Conservation (phyloP, 1,140 invertebrate species). For the Sarcophaga peregrina region DNA sequence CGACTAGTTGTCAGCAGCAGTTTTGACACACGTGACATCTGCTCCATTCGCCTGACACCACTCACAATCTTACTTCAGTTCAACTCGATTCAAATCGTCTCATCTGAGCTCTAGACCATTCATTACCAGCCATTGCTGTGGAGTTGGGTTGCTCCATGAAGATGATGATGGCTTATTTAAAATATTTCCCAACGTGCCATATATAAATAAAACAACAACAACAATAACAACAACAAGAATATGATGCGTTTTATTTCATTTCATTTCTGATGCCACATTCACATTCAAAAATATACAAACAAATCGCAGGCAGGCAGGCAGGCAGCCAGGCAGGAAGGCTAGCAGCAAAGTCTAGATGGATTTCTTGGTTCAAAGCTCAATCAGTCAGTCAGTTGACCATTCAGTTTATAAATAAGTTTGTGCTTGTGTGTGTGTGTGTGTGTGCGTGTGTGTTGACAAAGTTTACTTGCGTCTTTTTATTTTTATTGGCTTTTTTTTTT, state of each 20-base stretch:
- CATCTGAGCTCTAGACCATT: too few relatives aligned
- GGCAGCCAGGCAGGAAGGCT: too few relatives aligned
- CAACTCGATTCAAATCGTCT: slow-evolving; percentile 13
- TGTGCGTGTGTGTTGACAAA: not conserved
- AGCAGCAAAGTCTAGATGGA: too few relatives aligned
- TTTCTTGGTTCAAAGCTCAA: slow-evolving; percentile 27
- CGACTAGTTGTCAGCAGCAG: slow-evolving; percentile 41
- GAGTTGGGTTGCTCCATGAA: slow-evolving; percentile 32
- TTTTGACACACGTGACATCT: slow-evolving; percentile 48
- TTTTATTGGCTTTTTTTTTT: not conserved
- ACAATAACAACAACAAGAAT: too few relatives aligned
- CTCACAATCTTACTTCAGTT: slow-evolving; percentile 28
- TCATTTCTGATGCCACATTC: not conserved
- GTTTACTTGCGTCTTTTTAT: not conserved
- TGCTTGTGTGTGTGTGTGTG: not conserved
- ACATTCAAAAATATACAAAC: not conserved
- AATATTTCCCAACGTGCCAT: not conserved
- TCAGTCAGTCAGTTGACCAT: not conserved
- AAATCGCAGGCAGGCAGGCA: too few relatives aligned
- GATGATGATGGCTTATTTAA: slow-evolving; percentile 66
- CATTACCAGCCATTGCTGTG: too few relatives aligned
- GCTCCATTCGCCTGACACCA: slow-evolving; percentile 28
- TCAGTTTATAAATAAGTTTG: not conserved
- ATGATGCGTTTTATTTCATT: too few relatives aligned
- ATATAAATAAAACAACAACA: too few relatives aligned